A percentile compares a stretch with the other conserved stretches of the same genome.
These are phyloP conservation scores for Nettapus auritus DNA, from an alignment of 2,113 vertebrate species.

Conservation along the genomic window DNA sequence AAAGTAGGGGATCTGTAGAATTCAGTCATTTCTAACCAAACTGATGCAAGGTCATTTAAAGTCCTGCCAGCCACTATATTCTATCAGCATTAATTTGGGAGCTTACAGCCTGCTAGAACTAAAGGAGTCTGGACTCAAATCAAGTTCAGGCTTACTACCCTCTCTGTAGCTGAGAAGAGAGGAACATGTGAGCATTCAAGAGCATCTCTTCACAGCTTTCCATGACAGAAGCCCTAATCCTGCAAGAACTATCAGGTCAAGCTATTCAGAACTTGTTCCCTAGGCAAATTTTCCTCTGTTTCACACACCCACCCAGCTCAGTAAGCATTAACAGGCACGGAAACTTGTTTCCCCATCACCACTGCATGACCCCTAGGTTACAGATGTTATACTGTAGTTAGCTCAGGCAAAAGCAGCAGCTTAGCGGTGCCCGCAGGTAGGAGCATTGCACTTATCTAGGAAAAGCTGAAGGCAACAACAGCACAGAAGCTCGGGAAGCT, in stretches of 20 bases:
- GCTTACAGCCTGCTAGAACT: background rate
- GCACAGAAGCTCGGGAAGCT: background rate
- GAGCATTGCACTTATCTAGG: background rate
- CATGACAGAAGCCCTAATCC: background rate
- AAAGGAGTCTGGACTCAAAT: background rate
- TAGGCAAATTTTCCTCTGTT: background rate
- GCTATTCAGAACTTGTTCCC: background rate
- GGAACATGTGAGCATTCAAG: fast-evolving
- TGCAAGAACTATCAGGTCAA: fast-evolving
- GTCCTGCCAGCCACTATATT: background rate
- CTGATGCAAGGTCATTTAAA: background rate
- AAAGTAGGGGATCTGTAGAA: background rate
- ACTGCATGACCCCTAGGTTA: background rate
- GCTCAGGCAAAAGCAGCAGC: background rate
- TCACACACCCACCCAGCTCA: background rate
- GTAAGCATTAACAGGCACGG: background rate
- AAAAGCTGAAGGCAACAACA: background rate
- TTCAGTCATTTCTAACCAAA: background rate
- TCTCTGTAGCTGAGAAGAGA: background rate
- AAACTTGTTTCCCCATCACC: background rate
- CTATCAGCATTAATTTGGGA: background rate
- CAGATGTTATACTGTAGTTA: background rate
- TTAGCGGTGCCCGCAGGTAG: background rate
- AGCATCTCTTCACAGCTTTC: background rate
- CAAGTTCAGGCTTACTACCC: background rate